Base-by-base conservation (phyloP, 2,888 invertebrate genomes). In the Amblyjoppa fuscipennis region DNA sequence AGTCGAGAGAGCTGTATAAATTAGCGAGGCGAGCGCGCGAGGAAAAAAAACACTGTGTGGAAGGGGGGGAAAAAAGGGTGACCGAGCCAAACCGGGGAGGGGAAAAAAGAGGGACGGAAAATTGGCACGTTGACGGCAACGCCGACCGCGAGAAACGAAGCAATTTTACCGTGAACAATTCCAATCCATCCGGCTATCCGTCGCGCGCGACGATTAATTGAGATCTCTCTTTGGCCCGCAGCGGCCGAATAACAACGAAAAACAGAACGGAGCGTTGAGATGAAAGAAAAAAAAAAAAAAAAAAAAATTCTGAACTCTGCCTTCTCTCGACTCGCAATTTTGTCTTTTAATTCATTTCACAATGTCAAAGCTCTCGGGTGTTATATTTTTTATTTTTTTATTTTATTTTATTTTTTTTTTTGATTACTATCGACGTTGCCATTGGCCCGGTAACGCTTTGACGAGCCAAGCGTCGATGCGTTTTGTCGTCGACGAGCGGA, bases 1-100 rank as follows among this genome's bases (percentile, higher is more conserved):
- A 59, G 66, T 76, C 81, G 75, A 78, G 68, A 31, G 66, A 76
- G 71, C 75, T 59, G 79, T 82, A 82, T 79, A 82, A 79, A 85
- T 85, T 82, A 85, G 71, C 51, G 51, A 69, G 51, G 45, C 41
- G 45, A 41, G 59, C 28, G 59, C 13, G 75, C 34, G 56, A 45
- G 11, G 13, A 69, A 69, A 28, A 59, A 20, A 41, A 28, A 25
- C 20, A 20, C 20, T 20, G 20, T 20, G 20, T 20, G 20, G 20
- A 28, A 41, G 34, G 34, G 45, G 51, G 28, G 34, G 38, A 64
- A 71, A 79, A 61, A 49, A 70, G n/a, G 28, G 31, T 20, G 3
- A 66, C 38, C 7, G 68, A 38, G n/a, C 38, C 16, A 16, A 64
- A 64, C 34, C 34, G 6, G 16, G 20, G 3, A 25, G 45, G 25